Conservation (phyloP, 2,797 vertebrate genomes). For the Onychomys torridus region DNA sequence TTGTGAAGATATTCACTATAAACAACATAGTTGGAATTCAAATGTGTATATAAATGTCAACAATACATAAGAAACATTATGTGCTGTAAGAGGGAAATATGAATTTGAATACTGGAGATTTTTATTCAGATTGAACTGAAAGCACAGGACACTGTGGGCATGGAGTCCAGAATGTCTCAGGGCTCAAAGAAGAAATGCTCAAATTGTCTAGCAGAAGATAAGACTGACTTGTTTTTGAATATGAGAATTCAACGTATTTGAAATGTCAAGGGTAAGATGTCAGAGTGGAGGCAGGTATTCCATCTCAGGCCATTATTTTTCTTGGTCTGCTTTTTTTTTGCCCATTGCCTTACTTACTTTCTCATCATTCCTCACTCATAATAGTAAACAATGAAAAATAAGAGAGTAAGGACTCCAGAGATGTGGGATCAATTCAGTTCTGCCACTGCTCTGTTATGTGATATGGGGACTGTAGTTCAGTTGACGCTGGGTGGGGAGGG, state of each 20-base stretch:
- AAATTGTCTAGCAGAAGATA: neutral
- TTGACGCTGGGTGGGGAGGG: neutral
- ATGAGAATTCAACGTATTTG: constrained; percentile 8
- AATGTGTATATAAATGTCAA: neutral
- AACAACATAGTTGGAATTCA: constrained; percentile 35
- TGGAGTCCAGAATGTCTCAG: neutral
- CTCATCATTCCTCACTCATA: neutral
- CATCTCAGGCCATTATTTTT: neutral
- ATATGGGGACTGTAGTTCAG: constrained; percentile 25
- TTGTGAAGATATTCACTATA: constrained; percentile 47
- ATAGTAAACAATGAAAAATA: neutral
- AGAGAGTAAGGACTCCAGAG: neutral
- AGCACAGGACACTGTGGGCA: constrained; percentile 8
- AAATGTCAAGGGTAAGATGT: constrained; percentile 6
- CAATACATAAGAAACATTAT: constrained; percentile 33
- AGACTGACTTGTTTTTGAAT: constrained; percentile 5
- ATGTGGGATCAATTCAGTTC: constrained; percentile 1
- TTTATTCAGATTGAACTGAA: constrained; percentile 20
- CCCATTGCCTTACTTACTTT: neutral
- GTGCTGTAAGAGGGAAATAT: neutral
- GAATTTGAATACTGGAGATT: constrained; percentile 49
- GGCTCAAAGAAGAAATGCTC: neutral
- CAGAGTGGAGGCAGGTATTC: constrained; percentile 8
- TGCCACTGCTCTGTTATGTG: neutral
- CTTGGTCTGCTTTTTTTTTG: neutral